Percentiles rank a stretch among this genome's conserved stretches.
Evolutionary conservation across 2,888 invertebrate species (phyloP).

Genomic region (Agrenia bidenticulata): DNA sequence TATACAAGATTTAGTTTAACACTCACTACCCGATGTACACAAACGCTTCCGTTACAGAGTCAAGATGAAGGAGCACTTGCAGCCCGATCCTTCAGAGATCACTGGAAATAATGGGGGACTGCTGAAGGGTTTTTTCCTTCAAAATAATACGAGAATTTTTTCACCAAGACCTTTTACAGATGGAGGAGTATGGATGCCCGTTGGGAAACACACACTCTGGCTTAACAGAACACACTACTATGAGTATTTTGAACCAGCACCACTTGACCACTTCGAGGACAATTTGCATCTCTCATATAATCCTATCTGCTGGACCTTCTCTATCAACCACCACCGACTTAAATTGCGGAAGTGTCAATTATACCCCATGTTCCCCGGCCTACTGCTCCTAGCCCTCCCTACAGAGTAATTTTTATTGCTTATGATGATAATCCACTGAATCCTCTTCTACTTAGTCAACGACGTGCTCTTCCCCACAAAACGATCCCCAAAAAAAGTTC

Average conservation of each 20-base stretch:
- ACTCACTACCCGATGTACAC: too few relatives aligned
- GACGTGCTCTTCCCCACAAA: too few relatives aligned
- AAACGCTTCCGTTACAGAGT: too few relatives aligned
- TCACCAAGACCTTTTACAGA: slow-evolving; percentile 13
- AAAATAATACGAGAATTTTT: too few relatives aligned
- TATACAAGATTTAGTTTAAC: too few relatives aligned
- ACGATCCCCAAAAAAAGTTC: too few relatives aligned
- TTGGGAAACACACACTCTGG: slow-evolving; percentile 6
- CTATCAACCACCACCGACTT: slow-evolving; percentile 41
- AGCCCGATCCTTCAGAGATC: too few relatives aligned
- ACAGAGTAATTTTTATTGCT: slow-evolving; percentile 9
- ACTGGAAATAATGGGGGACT: too few relatives aligned
- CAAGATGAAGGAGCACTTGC: too few relatives aligned
- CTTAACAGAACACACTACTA: slow-evolving; percentile 1
- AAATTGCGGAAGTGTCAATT: slow-evolving; percentile 54
- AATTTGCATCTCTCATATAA: slow-evolving; percentile 40
- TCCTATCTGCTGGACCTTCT: slow-evolving; percentile 25
- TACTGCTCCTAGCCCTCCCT: slow-evolving; percentile 10
- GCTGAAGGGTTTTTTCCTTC: too few relatives aligned
- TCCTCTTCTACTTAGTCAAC: too few relatives aligned
- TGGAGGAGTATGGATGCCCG: slow-evolving; percentile 17
- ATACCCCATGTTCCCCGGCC: slow-evolving; percentile 43
- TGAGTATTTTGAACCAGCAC: slow-evolving; percentile 13
- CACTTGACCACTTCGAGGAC: slow-evolving; percentile 42
- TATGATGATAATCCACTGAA: background rate